A percentile compares a stretch with the other conserved stretches of the same genome.
Conservation (phyloP, 2,797 vertebrate species). For the Bucorvus abyssinicus region DNA sequence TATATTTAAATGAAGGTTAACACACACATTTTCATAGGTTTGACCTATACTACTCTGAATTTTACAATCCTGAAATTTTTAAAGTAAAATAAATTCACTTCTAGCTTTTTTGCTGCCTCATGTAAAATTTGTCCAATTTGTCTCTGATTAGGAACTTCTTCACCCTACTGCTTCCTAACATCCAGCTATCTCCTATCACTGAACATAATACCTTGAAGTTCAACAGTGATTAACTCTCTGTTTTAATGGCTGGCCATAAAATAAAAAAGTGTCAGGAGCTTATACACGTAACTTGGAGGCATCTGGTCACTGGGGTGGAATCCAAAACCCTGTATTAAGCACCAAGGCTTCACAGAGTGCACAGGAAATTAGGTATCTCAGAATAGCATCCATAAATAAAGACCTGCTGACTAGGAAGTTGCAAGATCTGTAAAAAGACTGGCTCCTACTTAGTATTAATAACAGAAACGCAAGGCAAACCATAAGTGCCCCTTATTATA, state of each 20-base stretch:
- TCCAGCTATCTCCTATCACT: not conserved
- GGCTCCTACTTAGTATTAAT: not conserved
- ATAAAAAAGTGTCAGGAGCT: not conserved
- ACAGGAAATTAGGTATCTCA: conserved; percentile 66
- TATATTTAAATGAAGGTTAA: not conserved
- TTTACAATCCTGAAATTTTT: not conserved
- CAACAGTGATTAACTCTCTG: not conserved
- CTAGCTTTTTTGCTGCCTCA: not conserved
- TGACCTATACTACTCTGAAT: not conserved
- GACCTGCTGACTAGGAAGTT: conserved; percentile 48
- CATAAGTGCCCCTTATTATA: not conserved
- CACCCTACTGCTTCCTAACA: not conserved
- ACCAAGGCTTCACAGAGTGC: conserved; percentile 42
- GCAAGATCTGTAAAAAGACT: conserved; percentile 11
- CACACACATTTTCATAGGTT: not conserved
- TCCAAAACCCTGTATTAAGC: conserved; percentile 42
- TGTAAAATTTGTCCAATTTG: not conserved
- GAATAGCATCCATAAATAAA: conserved; percentile 61
- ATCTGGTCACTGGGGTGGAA: conserved; percentile 57
- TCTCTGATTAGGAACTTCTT: not conserved
- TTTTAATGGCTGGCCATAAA: not conserved
- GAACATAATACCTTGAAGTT: not conserved
- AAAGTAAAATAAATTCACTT: not conserved
- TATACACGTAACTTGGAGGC: conserved; percentile 20
- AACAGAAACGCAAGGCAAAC: not conserved